Evolutionary conservation across 1,140 invertebrate genomes (phyloP).

Genomic region (Meteorus sp.): DNA sequence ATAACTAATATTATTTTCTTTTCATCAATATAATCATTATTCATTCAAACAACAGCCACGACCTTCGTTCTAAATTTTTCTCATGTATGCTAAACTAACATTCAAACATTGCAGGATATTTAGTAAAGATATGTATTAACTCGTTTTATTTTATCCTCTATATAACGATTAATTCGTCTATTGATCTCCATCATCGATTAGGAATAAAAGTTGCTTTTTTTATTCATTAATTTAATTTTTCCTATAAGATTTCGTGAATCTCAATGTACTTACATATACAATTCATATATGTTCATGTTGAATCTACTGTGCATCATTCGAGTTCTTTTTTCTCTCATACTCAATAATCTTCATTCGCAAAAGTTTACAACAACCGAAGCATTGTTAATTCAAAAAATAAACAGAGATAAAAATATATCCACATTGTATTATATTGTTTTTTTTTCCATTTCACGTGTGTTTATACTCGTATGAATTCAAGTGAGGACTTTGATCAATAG

Average conservation of each 20-base stretch:
- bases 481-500: no score
- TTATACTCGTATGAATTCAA: not conserved
- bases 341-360: no score
- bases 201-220: slow-evolving; percentile 7
- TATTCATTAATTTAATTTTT: not conserved
- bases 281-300: not conserved
- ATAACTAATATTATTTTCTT: no score
- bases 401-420: slow-evolving; percentile 10
- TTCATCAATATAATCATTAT: no score
- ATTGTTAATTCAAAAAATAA: slow-evolving; percentile 9
- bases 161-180: not conserved
- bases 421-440: not conserved
- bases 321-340: not conserved
- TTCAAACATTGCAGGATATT: not conserved
- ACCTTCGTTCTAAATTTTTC: not conserved
- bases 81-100: not conserved
- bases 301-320: not conserved
- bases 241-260: not conserved
- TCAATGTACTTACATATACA: not conserved
- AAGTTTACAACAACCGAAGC: no score
- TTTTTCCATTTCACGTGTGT: not conserved
- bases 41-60: not conserved
- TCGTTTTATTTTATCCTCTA: not conserved
- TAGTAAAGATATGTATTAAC: slow-evolving; percentile 15
- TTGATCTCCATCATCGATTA: not conserved